A percentile compares a stretch with the other conserved stretches of the same genome.
phyloP scores from a whole-genome alignment of 1,140 invertebrate species.

The Microplitis mediator region DNA sequence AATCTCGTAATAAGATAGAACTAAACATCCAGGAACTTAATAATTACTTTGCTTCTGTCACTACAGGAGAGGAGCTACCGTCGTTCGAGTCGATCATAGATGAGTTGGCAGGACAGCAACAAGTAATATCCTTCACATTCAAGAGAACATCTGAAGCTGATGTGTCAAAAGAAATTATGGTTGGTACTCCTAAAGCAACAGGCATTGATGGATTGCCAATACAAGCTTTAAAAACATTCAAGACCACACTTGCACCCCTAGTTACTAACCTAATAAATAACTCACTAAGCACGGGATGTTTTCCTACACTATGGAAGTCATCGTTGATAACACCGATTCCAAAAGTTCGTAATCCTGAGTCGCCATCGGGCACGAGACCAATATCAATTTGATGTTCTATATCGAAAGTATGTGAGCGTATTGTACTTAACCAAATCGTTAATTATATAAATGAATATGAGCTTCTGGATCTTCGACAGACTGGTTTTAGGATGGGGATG shows the following conservation, averaged over 20 bases:
- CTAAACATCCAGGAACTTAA: neutral
- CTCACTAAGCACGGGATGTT: neutral
- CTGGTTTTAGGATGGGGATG: neutral
- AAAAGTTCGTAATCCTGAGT: neutral
- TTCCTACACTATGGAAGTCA: neutral
- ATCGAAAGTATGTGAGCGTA: neutral
- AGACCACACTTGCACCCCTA: neutral
- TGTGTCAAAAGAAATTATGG: neutral
- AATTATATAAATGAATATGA: neutral
- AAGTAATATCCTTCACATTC: neutral
- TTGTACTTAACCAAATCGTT: neutral
- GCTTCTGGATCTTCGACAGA: neutral
- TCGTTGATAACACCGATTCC: neutral
- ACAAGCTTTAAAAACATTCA: neutral
- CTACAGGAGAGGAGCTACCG: neutral
- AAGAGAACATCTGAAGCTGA: neutral
- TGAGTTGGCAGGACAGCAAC: neutral
- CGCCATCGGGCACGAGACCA: neutral
- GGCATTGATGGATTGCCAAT: neutral
- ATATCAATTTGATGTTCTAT: neutral
- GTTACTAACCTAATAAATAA: neutral
- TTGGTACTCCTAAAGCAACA: neutral
- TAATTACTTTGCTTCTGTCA: neutral
- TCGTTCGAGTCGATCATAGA: no score
- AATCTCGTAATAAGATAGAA: neutral